Percentiles rank a stretch among this genome's conserved stretches.
Evolutionary conservation across 2,113 vertebrate species (phyloP).

Genomic region (Shinisaurus crocodilurus): DNA sequence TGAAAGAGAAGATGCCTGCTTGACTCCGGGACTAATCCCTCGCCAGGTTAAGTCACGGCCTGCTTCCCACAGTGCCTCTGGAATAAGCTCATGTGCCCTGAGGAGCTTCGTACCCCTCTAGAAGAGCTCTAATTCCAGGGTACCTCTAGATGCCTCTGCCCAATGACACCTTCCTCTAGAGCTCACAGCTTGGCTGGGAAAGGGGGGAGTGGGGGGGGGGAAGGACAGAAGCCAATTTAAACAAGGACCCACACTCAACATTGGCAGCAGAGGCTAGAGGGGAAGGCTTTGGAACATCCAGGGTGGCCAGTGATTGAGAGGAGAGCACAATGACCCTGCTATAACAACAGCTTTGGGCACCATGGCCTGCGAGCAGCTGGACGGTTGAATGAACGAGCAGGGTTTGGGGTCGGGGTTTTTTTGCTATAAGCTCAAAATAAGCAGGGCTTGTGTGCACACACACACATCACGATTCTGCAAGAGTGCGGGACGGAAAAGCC

Average conservation of each 20-base stretch:
- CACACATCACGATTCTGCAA: no score
- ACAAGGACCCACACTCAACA: not conserved
- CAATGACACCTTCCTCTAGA: not conserved
- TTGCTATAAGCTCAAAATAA: not conserved
- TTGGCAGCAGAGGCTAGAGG: not conserved
- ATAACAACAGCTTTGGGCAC: no score
- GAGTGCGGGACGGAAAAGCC: no score
- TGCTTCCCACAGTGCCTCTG: not conserved
- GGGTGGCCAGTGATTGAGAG: not conserved
- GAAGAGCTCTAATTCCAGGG: constrained; percentile 19
- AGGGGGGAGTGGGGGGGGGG: fast-evolving
- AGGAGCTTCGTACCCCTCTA: not conserved
- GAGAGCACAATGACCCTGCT: not conserved
- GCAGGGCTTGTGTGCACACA: no score
- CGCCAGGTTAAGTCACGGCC: constrained; percentile 30
- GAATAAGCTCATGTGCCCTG: not conserved
- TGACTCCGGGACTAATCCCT: constrained; percentile 35
- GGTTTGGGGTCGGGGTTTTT: not conserved
- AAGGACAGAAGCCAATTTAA: not conserved
- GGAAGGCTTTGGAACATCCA: not conserved
- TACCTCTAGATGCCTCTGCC: not conserved
- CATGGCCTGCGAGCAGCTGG: not conserved
- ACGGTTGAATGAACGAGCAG: not conserved
- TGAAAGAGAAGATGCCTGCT: constrained; percentile 40
- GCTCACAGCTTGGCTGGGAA: not conserved